A percentile compares a stretch with the other conserved stretches of the same genome.
Evolutionary conservation across 2,888 invertebrate species (phyloP).

Genomic region (Argyresthia albistria): DNA sequence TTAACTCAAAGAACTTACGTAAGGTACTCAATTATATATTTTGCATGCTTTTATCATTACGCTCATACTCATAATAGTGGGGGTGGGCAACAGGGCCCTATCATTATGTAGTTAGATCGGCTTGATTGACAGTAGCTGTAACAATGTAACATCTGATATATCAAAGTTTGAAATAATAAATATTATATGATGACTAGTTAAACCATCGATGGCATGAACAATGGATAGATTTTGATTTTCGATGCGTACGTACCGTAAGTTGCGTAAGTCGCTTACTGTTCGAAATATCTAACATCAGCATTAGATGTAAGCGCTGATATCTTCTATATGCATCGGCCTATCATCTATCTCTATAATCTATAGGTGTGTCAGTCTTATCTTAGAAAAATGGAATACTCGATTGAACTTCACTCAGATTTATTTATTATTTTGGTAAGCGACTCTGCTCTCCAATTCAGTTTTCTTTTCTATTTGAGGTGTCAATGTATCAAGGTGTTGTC

Average conservation of each 20-base stretch:
- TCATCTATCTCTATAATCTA: slow-evolving; percentile 2
- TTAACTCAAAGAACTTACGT: not conserved
- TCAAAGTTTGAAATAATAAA: slow-evolving; percentile 1
- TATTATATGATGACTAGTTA: not conserved
- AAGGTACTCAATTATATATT: not conserved
- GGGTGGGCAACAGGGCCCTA: too few relatives aligned
- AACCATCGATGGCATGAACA: not conserved
- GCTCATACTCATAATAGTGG: not conserved
- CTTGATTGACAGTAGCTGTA: not conserved
- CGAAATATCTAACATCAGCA: slow-evolving; percentile 27
- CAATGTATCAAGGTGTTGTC: not conserved
- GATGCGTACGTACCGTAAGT: slow-evolving; percentile 9
- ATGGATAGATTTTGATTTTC: not conserved
- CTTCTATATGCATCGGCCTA: slow-evolving; percentile 19
- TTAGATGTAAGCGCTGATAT: slow-evolving; percentile 20
- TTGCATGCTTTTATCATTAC: not conserved
- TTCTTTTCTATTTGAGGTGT: not conserved
- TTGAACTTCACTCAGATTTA: too few relatives aligned
- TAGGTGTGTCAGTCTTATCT: not conserved
- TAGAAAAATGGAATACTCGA: not conserved
- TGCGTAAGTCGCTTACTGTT: slow-evolving; percentile 32
- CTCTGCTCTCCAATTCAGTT: too few relatives aligned
- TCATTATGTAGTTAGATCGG: not conserved
- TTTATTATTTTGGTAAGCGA: too few relatives aligned
- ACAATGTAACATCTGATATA: not conserved